phyloP scores from a whole-genome alignment of 1,140 invertebrate genomes.

The Heliothis virescens region DNA sequence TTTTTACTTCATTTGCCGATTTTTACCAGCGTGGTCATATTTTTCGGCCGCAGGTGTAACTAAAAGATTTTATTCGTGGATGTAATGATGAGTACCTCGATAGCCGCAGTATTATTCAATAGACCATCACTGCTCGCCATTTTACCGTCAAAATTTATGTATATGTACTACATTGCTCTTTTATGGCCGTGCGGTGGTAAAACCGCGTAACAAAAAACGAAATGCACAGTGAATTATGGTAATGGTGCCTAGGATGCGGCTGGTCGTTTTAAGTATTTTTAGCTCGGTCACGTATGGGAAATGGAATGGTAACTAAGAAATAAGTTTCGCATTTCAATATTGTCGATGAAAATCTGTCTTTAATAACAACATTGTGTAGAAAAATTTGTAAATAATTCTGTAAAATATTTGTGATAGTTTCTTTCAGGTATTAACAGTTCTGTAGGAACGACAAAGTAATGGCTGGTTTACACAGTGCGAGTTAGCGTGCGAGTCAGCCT shows the following conservation, averaged over 20 bases:
- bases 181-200: not conserved
- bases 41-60: conserved; percentile 3
- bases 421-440: too few relatives aligned
- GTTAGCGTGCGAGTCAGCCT: too few relatives aligned
- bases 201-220: conserved; percentile 3
- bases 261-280: too few relatives aligned
- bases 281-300: conserved; percentile 6
- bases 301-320: not conserved
- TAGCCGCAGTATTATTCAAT: conserved; percentile 16
- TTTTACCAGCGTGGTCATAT: not conserved
- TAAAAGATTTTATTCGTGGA: conserved; percentile 39
- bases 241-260: not conserved
- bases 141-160: conserved; percentile 11
- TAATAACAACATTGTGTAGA: not conserved
- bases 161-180: conserved; percentile 11
- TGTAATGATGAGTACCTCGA: conserved; percentile 35
- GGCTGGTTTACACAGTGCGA: too few relatives aligned
- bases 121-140: conserved; percentile 3
- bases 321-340: not conserved
- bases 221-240: conserved; percentile 16
- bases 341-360: too few relatives aligned
- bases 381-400: too few relatives aligned
- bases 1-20: too few relatives aligned
- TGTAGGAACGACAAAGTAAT: too few relatives aligned
- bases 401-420: too few relatives aligned